A percentile compares a stretch with the other conserved stretches of the same genome.
These are phyloP conservation scores for Polydesmus complanatus DNA, from an alignment of 2,888 invertebrate genomes.

Conservation along the genomic window DNA sequence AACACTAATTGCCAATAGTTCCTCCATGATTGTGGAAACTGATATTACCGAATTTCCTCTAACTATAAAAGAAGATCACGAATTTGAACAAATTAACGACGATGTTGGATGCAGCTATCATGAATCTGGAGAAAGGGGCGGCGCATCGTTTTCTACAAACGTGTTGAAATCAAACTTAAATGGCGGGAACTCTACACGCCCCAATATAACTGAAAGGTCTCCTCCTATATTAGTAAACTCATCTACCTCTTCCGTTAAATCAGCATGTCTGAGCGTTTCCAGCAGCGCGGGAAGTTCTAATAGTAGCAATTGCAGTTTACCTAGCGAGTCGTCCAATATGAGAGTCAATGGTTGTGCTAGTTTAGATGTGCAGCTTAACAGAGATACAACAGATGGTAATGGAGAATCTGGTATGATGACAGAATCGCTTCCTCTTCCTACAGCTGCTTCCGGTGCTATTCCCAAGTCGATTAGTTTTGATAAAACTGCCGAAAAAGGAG, in stretches of 20 bases:
- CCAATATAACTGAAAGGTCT: too few relatives aligned
- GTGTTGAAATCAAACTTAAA: neutral
- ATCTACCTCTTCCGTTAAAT: neutral
- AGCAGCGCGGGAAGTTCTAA: constrained; percentile 43
- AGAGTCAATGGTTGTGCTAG: neutral
- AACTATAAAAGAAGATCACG: neutral
- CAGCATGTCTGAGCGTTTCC: neutral
- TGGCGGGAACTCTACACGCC: neutral
- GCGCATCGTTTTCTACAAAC: neutral
- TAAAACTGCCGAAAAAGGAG: constrained; percentile 68
- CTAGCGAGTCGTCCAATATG: neutral
- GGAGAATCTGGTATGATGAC: neutral
- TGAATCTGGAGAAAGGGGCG: neutral
- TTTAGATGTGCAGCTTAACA: constrained; percentile 4
- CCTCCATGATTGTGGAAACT: neutral
- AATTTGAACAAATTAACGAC: neutral
- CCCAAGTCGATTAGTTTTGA: constrained; percentile 86
- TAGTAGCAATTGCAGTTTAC: constrained; percentile 15
- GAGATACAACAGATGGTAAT: neutral
- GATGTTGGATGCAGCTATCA: neutral
- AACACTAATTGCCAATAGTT: neutral
- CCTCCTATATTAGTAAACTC: neutral
- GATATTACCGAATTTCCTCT: neutral
- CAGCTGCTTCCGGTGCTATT: constrained; percentile 49
- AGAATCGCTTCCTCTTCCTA: neutral